Conservation (phyloP, 30 jellyfish, hydroid and myxozoan species). For the Hydra vulgaris region DNA sequence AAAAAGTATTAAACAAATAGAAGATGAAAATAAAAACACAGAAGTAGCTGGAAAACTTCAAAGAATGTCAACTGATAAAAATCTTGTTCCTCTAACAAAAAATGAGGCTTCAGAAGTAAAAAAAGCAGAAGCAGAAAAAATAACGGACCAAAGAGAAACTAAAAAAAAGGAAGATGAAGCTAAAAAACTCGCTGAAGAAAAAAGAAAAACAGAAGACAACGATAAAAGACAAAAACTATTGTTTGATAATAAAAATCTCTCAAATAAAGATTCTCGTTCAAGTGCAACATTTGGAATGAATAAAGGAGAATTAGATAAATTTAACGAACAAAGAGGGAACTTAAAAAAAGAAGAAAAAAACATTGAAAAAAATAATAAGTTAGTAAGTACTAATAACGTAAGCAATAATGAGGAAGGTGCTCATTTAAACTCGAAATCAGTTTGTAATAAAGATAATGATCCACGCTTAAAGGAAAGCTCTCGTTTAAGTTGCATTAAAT, state of each 20-base stretch:
- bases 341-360: neutral
- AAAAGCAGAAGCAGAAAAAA: slow-evolving; percentile 4
- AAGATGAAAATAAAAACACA: too few species aligned
- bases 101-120: neutral
- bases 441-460: too few species aligned
- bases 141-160: slow-evolving; percentile 1
- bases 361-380: neutral
- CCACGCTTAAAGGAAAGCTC: too few species aligned
- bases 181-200: neutral
- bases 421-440: too few species aligned
- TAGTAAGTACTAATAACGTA: too few species aligned
- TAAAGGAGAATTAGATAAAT: neutral
- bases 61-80: too few species aligned
- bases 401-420: too few species aligned
- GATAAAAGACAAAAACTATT: neutral
- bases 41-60: too few species aligned
- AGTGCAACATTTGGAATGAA: neutral
- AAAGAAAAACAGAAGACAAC: neutral
- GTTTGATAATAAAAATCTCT: neutral
- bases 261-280: neutral
- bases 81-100: too few species aligned
- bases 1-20: too few species aligned
- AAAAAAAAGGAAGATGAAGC: slow-evolving; percentile 6
- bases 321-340: neutral
- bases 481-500: too few species aligned